These are phyloP conservation scores for Embidobia sp. DNA, from an alignment of 2,888 invertebrate species.

Conservation along the genomic window DNA sequence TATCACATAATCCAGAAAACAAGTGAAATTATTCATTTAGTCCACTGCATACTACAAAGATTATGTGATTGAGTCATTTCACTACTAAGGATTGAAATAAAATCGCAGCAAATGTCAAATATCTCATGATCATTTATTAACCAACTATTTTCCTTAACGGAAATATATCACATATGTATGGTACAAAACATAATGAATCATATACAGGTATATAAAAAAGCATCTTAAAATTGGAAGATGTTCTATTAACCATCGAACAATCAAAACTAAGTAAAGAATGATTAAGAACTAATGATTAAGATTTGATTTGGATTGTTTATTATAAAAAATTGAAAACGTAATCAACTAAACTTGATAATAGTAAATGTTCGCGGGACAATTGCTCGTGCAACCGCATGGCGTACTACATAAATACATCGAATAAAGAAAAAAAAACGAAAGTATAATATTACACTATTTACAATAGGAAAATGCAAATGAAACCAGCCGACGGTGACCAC, in stretches of 20 bases:
- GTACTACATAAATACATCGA: conserved; percentile 37
- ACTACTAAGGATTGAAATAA: conserved; percentile 1
- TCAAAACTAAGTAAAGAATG: conserved; percentile 15
- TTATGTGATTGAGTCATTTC: no score
- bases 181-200: conserved; percentile 54
- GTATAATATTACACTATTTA: conserved; percentile 78
- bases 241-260: conserved; percentile 14
- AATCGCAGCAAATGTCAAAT: conserved; percentile 6
- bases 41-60: no score
- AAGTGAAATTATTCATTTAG: no score
- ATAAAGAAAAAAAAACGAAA: conserved; percentile 29
- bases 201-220: conserved; percentile 41
- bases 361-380: conserved; percentile 5
- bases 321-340: conserved; percentile 59
- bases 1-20: no score
- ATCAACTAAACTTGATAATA: conserved; percentile 51
- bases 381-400: neutral
- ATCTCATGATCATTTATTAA: conserved; percentile 43
- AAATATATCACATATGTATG: conserved; percentile 54
- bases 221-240: conserved; percentile 36
- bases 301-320: conserved; percentile 42
- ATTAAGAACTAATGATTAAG: conserved; percentile 39
- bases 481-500: conserved; percentile 68
- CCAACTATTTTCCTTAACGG: conserved; percentile 48
- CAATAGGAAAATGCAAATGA: conserved; percentile 74